Conservation (phyloP, 1,140 invertebrate species). For the Drosophila tani region DNA sequence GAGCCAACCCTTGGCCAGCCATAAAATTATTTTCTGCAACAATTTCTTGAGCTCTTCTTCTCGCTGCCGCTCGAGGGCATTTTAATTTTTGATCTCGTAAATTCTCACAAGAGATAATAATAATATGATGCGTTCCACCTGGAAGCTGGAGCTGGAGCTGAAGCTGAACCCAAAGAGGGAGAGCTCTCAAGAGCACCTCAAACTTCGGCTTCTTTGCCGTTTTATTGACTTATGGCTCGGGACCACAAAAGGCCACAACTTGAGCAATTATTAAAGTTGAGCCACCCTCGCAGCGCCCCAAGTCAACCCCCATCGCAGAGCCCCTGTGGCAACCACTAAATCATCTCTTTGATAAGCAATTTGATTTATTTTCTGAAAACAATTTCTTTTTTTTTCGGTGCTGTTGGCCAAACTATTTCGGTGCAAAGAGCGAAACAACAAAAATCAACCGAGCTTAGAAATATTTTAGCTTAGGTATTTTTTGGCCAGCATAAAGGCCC, state of each 20-base stretch:
- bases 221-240: constrained; percentile 76
- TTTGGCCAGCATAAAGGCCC: constrained; percentile 43
- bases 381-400: constrained; percentile 55
- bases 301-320: neutral
- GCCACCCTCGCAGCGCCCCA: constrained; percentile 1
- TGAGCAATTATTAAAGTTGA: constrained; percentile 81
- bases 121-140: constrained; percentile 78
- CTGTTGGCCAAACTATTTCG: constrained; percentile 58
- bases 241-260: constrained; percentile 77
- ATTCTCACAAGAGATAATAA: constrained; percentile 82
- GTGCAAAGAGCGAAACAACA: constrained; percentile 49
- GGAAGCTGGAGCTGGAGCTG: constrained; percentile 15
- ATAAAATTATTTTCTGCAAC: constrained; percentile 81
- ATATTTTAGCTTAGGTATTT: constrained; percentile 62
- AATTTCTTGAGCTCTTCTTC: constrained; percentile 71
- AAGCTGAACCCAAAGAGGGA: neutral
- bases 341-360: constrained; percentile 82
- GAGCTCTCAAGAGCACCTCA: constrained; percentile 5
- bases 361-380: constrained; percentile 81
- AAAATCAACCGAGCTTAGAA: constrained; percentile 43
- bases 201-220: constrained; percentile 27
- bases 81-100: constrained; percentile 84
- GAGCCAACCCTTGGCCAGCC: constrained; percentile 70
- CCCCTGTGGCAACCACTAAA: constrained; percentile 65
- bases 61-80: constrained; percentile 59